Conservation (phyloP, 2,113 vertebrate species). For the Nematolebias whitei region DNA sequence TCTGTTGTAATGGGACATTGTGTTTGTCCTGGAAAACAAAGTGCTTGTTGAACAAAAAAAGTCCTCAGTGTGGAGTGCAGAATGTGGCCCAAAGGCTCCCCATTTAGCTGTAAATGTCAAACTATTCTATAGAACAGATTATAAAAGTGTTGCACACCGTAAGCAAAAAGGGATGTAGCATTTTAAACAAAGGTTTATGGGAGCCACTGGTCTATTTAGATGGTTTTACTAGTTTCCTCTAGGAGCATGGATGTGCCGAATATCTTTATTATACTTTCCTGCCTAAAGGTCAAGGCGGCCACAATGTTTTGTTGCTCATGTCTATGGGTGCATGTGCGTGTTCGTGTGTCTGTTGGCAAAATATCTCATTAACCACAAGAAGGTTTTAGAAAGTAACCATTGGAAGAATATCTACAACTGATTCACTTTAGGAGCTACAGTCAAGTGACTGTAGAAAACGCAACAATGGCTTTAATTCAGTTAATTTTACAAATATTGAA, state of each 20-base stretch:
- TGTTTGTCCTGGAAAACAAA: constrained; percentile 19
- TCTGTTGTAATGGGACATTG: constrained; percentile 12
- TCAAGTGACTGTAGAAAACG: too few relatives aligned
- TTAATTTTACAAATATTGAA: too few relatives aligned
- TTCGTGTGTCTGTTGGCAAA: too few relatives aligned
- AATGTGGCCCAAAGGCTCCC: constrained; percentile 1
- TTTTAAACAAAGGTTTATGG: background rate
- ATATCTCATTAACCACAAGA: too few relatives aligned
- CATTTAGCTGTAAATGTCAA: constrained; percentile 7
- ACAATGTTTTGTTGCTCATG: too few relatives aligned
- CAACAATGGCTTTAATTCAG: too few relatives aligned
- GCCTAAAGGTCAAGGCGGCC: too few relatives aligned
- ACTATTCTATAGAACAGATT: constrained; percentile 3
- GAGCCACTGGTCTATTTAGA: background rate
- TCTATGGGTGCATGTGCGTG: too few relatives aligned
- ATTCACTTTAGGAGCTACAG: too few relatives aligned
- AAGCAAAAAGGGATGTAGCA: background rate
- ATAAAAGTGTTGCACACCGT: constrained; percentile 3
- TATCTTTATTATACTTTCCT: background rate
- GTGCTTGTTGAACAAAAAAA: constrained; percentile 13
- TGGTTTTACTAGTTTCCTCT: background rate
- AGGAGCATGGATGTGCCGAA: background rate
- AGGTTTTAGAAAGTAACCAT: too few relatives aligned
- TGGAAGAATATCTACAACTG: too few relatives aligned
- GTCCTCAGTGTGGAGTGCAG: background rate